phyloP scores from a whole-genome alignment of 2,888 invertebrate species.

The Tenthredo distinguenda region DNA sequence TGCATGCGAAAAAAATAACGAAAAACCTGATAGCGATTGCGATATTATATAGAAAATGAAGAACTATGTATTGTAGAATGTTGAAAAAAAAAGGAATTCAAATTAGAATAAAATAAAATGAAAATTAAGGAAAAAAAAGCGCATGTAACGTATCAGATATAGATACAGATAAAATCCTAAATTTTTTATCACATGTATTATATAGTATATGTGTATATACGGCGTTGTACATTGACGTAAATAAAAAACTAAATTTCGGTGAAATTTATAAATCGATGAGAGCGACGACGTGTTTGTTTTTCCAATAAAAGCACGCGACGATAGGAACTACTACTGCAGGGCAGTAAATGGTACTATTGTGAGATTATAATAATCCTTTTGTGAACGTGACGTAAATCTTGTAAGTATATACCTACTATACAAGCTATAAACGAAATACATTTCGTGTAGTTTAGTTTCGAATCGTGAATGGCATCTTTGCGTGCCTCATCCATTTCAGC shows the following conservation, averaged over 20 bases:
- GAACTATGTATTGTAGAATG: not conserved
- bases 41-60: not conserved
- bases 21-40: not conserved
- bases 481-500: not conserved
- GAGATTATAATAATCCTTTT: not conserved
- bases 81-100: not conserved
- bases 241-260: not conserved
- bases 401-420: not conserved
- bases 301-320: conserved; percentile 4
- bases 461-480: not conserved
- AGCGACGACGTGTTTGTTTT: not conserved
- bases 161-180: too few species aligned
- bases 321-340: not conserved
- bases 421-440: conserved; percentile 1
- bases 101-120: not conserved
- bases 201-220: too few species aligned
- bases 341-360: not conserved
- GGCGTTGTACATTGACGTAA: not conserved
- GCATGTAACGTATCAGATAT: too few species aligned
- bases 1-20: not conserved
- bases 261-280: conserved; percentile 7
- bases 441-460: not conserved
- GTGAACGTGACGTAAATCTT: not conserved
- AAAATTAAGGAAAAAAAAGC: not conserved
- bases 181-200: too few species aligned